Evolutionary conservation across 2,113 vertebrate species (phyloP), one percentile per base, ranked within the genome.

Genomic region (Piprites chloris): DNA sequence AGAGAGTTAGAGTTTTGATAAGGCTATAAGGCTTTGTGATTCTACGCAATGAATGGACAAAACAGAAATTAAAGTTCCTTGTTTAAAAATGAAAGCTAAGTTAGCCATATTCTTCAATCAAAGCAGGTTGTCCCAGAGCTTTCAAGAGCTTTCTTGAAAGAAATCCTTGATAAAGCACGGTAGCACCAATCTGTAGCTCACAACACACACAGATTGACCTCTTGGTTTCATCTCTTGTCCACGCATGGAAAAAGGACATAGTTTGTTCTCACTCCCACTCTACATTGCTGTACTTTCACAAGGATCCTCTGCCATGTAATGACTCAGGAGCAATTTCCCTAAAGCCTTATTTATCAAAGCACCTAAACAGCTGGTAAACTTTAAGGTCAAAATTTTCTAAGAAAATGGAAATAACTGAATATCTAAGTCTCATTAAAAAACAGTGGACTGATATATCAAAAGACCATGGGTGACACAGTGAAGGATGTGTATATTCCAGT

Each of bases 181-280:
- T 37, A 73, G 17, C 0, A 0, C 5, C 44, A 59, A 22, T 61
- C n/a, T 0, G 4, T n/a, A 66, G 15, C 10, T 61, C 26, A 44
- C 9, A 22, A 75, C 42, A 82, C 28, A 30, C 16, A 32, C 14
- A 44, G 22, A 27, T 3, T 24, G 46, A 77, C 23, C 65, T 47
- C 44, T 88, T 56, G 18, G 6, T 24, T 69, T 76, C 27, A 44
- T 4, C 1, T 2, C 2, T 62, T 68, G 41, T 68, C 20, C 14
- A 42, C 14, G 5, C 33, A 32, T 6, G 41, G 32, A 61, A 71
- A 81, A 77, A 62, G 2, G 37, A 61, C 19, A 14, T 11, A 21
- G 3, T 6, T 68, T 74, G 32, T 27, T 63, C 35, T 49, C 56
- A 67, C 2, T 55, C 14, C 19, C 12, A 3, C 33, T 56, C 58